A percentile compares a stretch with the other conserved stretches of the same genome.
These are phyloP conservation scores for Piscicola geometra DNA, from an alignment of 2,888 invertebrate species.

Conservation along the genomic window DNA sequence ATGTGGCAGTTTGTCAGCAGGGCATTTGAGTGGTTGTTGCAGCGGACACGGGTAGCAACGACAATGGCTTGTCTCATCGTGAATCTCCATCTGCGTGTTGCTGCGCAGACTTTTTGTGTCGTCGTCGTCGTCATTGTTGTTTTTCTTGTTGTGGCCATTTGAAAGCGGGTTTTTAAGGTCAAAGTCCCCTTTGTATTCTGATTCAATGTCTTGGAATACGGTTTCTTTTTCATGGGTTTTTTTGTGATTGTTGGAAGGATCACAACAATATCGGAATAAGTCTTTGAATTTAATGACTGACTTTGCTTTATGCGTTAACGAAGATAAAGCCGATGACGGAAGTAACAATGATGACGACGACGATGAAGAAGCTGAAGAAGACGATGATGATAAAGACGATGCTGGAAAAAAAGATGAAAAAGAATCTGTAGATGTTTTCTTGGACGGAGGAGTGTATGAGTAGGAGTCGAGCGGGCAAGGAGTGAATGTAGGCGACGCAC, in stretches of 20 bases:
- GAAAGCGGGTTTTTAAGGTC: neutral
- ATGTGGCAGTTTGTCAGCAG: neutral
- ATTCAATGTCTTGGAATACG: too few relatives aligned
- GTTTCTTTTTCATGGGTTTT: too few relatives aligned
- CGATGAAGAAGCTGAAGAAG: neutral
- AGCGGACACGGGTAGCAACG: neutral
- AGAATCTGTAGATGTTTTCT: neutral
- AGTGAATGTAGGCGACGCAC: neutral
- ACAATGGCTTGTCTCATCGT: too few relatives aligned
- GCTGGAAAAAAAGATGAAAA: neutral
- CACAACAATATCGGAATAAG: conserved; percentile 2
- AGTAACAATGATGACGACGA: neutral
- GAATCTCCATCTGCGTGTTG: too few relatives aligned
- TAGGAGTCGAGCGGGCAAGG: neutral
- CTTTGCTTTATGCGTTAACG: neutral
- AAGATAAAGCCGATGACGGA: neutral
- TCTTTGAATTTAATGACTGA: neutral
- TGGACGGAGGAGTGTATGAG: neutral
- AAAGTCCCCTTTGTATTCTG: neutral
- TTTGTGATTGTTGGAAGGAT: neutral
- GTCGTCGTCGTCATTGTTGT: too few relatives aligned
- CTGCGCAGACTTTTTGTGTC: too few relatives aligned
- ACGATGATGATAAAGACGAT: neutral
- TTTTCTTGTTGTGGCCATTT: neutral
- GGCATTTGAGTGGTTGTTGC: neutral